phyloP scores from a whole-genome alignment of 2,797 vertebrate species.

The Sorex maritimensis region DNA sequence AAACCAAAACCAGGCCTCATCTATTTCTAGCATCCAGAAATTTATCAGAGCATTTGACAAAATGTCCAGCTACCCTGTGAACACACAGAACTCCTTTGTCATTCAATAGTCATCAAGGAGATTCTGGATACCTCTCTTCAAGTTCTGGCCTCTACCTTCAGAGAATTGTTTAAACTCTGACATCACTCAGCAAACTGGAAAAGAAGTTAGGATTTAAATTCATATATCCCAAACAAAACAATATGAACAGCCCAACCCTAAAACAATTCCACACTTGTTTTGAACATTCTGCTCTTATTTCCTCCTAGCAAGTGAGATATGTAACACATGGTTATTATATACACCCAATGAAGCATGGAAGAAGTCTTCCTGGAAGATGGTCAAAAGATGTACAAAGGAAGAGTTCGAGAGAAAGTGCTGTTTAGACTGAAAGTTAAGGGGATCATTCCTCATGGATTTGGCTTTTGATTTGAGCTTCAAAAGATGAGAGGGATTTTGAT shows the following conservation, averaged over 20 bases:
- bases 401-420: neutral
- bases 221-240: neutral
- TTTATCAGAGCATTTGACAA: neutral
- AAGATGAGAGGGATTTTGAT: neutral
- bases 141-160: neutral
- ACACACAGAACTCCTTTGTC: neutral
- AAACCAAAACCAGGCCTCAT: neutral
- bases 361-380: neutral
- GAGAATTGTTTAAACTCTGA: neutral
- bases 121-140: neutral
- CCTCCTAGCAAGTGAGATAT: neutral
- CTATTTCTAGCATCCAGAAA: slow-evolving; percentile 19
- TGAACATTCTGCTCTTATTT: neutral
- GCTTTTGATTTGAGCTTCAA: slow-evolving; percentile 29
- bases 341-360: neutral
- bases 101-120: neutral
- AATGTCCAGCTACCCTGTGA: neutral
- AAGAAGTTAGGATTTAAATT: slow-evolving; percentile 40
- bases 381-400: neutral
- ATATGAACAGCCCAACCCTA: neutral
- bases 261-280: neutral
- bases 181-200: neutral
- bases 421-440: neutral
- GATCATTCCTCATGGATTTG: neutral
- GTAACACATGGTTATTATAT: neutral